Conservation (phyloP, 2,797 vertebrate species). For the Siniperca obscura region DNA sequence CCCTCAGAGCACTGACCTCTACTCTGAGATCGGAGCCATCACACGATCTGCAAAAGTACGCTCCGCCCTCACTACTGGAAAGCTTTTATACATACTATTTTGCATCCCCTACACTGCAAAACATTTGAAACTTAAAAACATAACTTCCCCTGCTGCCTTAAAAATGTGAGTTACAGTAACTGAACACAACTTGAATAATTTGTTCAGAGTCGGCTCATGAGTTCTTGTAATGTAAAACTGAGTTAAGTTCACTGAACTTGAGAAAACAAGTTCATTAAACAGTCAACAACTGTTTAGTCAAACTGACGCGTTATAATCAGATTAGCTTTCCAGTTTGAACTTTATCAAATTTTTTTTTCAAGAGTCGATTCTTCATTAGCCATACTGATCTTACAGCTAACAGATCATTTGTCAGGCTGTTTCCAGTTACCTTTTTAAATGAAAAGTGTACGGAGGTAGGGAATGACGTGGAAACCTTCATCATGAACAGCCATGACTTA, state of each 20-base stretch:
- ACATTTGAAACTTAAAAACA: neutral
- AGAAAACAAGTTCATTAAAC: neutral
- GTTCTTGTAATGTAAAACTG: neutral
- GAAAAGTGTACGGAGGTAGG: neutral
- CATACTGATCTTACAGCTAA: neutral
- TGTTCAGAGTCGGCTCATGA: too few species aligned
- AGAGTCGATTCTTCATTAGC: neutral
- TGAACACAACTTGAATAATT: neutral
- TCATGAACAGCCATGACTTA: too few species aligned
- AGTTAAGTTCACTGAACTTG: neutral
- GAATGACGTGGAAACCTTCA: neutral
- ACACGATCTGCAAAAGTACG: constrained; percentile 94
- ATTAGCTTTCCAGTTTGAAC: neutral
- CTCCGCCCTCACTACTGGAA: fast-evolving
- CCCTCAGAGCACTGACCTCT: constrained; percentile 93
- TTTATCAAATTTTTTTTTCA: neutral
- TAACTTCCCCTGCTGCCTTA: neutral
- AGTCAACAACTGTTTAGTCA: neutral
- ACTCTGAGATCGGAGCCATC: constrained; percentile 94
- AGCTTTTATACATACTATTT: neutral
- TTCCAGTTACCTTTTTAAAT: neutral
- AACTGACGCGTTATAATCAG: neutral
- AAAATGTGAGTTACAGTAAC: neutral
- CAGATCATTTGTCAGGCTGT: neutral
- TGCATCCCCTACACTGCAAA: neutral